Conservation (phyloP, 2,113 vertebrate genomes). For the Ceyx melanurus region DNA sequence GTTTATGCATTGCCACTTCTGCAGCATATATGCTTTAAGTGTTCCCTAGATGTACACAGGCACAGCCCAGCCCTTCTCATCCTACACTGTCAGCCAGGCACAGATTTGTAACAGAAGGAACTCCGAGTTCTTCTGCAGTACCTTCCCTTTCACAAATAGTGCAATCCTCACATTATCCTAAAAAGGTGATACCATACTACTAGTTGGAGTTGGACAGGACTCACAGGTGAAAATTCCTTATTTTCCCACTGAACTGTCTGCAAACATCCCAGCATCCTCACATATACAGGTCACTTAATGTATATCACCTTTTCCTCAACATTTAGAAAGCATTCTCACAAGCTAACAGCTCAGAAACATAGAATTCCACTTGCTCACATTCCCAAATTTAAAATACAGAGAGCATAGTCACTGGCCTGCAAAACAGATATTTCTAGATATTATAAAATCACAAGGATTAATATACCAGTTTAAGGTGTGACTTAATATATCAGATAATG, state of each 20-base stretch:
- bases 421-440: background rate
- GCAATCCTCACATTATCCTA: background rate
- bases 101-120: background rate
- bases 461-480: background rate
- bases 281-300: background rate
- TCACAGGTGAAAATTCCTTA: background rate
- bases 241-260: background rate
- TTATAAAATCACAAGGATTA: background rate
- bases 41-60: background rate
- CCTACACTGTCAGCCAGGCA: background rate
- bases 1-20: background rate
- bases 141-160: background rate
- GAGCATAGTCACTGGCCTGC: background rate
- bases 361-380: background rate
- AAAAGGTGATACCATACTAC: background rate
- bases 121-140: background rate
- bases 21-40: fast-evolving
- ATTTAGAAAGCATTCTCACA: background rate
- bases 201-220: background rate
- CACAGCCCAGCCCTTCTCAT: background rate
- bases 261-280: background rate
- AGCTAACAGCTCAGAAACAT: background rate
- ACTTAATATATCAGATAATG: background rate
- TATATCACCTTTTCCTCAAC: background rate
- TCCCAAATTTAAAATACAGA: background rate